Conservation (phyloP, 2,797 vertebrate species). For the Oryzias dopingdopingensis region DNA sequence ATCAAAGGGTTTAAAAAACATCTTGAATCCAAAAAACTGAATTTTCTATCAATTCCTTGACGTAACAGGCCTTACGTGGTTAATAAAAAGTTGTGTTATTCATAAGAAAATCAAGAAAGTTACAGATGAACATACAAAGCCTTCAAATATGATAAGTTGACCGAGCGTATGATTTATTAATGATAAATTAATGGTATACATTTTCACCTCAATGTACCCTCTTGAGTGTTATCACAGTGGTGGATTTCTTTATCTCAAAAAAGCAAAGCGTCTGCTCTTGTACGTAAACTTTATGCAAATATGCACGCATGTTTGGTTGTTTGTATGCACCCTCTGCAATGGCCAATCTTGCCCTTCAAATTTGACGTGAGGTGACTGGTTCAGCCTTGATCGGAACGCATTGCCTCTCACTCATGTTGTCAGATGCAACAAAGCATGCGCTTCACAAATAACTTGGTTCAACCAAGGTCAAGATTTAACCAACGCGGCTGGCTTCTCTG, state of each 20-base stretch:
- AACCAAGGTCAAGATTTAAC: conserved; percentile 72
- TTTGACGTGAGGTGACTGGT: conserved; percentile 82
- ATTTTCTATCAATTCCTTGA: too few relatives aligned
- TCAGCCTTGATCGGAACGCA: conserved; percentile 75
- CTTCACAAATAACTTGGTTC: conserved; percentile 74
- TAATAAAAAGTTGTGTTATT: too few relatives aligned
- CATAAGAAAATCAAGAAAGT: too few relatives aligned
- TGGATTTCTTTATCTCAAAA: conserved; percentile 25
- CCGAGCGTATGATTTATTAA: not conserved
- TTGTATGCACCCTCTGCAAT: conserved; percentile 73
- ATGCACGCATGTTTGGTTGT: conserved; percentile 66
- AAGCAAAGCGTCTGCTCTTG: conserved; percentile 29
- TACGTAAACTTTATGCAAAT: conserved; percentile 82
- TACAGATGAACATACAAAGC: too few relatives aligned
- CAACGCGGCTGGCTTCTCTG: conserved; percentile 47
- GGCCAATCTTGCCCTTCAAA: conserved; percentile 79
- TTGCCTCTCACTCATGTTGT: conserved; percentile 74
- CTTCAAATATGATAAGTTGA: not conserved
- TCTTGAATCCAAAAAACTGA: too few relatives aligned
- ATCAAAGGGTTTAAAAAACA: too few relatives aligned
- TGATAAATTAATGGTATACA: not conserved
- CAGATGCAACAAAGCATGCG: conserved; percentile 68
- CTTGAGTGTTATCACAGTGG: conserved; percentile 13
- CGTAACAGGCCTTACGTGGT: too few relatives aligned
- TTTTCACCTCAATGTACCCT: conserved; percentile 6